These are phyloP conservation scores for Zalophus californianus DNA, from an alignment of 2,797 vertebrate species.

Conservation along the genomic window DNA sequence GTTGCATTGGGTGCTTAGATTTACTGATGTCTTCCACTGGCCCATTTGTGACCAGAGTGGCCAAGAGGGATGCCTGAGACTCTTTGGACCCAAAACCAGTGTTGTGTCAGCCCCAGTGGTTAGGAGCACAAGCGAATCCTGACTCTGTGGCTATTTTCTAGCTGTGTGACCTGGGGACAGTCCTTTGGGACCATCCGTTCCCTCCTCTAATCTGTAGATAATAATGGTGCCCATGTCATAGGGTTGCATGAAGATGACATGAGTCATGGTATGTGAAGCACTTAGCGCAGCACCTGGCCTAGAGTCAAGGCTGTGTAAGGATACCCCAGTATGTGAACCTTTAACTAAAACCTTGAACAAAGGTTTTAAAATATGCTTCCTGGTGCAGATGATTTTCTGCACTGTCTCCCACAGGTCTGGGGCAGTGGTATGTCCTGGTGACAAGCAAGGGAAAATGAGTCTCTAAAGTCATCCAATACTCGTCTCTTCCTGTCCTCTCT, in stretches of 20 bases:
- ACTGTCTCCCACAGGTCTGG: neutral
- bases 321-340: neutral
- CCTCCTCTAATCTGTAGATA: neutral
- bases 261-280: neutral
- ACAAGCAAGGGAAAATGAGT: neutral
- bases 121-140: neutral
- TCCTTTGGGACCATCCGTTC: neutral
- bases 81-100: neutral
- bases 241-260: neutral
- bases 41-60: neutral
- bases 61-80: neutral
- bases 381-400: neutral
- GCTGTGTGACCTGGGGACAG: neutral
- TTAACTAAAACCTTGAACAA: neutral
- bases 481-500: neutral
- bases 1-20: neutral
- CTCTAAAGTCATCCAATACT: neutral
- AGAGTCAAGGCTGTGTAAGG: neutral
- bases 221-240: neutral
- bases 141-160: neutral
- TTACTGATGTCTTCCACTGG: neutral
- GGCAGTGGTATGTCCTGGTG: neutral
- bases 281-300: neutral
- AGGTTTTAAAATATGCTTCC: neutral
- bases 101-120: too few relatives aligned